Evolutionary conservation across 2,113 vertebrate genomes (phyloP).

Genomic region (Carlito syrichta): DNA sequence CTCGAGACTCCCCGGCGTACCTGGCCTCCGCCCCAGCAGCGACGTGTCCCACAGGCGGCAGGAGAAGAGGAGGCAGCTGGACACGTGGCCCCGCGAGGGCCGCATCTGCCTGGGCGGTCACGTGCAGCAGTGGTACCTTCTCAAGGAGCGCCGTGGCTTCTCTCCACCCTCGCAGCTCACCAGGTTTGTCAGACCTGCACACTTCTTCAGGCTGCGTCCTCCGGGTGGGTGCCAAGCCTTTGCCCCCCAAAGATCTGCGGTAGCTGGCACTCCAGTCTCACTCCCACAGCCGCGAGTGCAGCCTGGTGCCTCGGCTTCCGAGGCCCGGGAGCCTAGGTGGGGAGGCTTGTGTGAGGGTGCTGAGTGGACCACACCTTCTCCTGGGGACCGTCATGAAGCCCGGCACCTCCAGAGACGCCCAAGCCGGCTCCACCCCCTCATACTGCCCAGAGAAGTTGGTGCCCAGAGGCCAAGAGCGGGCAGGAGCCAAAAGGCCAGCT

Average conservation of each 20-base stretch:
- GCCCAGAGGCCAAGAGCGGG: neutral
- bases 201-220: conserved; percentile 66
- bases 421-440: neutral
- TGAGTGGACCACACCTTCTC: conserved; percentile 82
- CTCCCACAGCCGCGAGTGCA: conserved; percentile 76
- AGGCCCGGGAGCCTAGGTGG: neutral
- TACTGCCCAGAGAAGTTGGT: neutral
- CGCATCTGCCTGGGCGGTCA: conserved; percentile 86
- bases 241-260: conserved; percentile 68
- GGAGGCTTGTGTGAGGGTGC: conserved; percentile 81
- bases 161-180: conserved; percentile 87
- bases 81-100: conserved; percentile 84
- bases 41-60: conserved; percentile 24
- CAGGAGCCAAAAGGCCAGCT: neutral
- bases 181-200: conserved; percentile 85
- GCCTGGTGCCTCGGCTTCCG: conserved; percentile 75
- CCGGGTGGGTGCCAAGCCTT: conserved; percentile 69
- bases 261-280: conserved; percentile 79
- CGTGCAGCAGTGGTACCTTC: conserved; percentile 85
- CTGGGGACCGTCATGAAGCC: conserved; percentile 70
- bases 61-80: conserved; percentile 81
- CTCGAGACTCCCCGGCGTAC: neutral
- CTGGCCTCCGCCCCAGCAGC: conserved; percentile 56
- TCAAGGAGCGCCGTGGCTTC: conserved; percentile 88
- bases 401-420: conserved; percentile 10